phyloP scores from a whole-genome alignment of 2,888 invertebrate species.

The Sinopyrophorus schimmeli region DNA sequence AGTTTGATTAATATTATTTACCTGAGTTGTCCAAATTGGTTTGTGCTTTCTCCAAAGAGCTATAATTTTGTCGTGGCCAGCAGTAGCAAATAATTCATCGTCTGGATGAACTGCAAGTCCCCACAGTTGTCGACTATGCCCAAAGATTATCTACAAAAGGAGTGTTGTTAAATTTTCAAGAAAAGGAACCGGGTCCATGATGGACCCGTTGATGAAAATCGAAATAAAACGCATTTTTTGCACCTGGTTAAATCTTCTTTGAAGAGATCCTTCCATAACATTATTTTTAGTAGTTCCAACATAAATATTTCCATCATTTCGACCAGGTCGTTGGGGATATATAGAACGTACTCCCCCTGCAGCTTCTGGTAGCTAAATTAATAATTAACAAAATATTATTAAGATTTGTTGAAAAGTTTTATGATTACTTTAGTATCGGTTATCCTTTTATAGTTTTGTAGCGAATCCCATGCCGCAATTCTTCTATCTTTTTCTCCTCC shows the following conservation, averaged over 20 bases:
- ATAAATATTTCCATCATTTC: slow-evolving; percentile 88
- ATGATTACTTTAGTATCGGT: slow-evolving; percentile 79
- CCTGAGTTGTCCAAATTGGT: slow-evolving; percentile 84
- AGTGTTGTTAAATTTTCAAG: background rate
- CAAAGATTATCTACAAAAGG: slow-evolving; percentile 72
- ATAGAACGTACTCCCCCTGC: slow-evolving; percentile 89
- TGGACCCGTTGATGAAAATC: background rate
- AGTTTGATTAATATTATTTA: slow-evolving; percentile 45
- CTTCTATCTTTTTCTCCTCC: slow-evolving; percentile 89
- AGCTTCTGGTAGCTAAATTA: slow-evolving; percentile 74
- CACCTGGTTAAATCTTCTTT: slow-evolving; percentile 82
- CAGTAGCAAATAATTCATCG: slow-evolving; percentile 88
- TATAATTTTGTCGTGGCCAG: slow-evolving; percentile 88
- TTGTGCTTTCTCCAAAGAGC: slow-evolving; percentile 90
- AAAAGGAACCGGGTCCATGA: background rate
- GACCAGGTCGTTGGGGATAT: slow-evolving; percentile 83
- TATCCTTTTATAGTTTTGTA: slow-evolving; percentile 87
- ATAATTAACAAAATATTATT: background rate
- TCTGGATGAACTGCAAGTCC: slow-evolving; percentile 89
- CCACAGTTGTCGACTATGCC: slow-evolving; percentile 85
- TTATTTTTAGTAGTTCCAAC: slow-evolving; percentile 89
- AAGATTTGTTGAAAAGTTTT: too few relatives aligned
- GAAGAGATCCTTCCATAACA: slow-evolving; percentile 87
- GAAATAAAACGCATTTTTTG: background rate
- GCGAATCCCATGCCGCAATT: slow-evolving; percentile 90